Percentiles rank a stretch among this genome's conserved stretches.
Evolutionary conservation across 64 coral and sea anemone species (phyloP).

Genomic region (Anthopleura sola): DNA sequence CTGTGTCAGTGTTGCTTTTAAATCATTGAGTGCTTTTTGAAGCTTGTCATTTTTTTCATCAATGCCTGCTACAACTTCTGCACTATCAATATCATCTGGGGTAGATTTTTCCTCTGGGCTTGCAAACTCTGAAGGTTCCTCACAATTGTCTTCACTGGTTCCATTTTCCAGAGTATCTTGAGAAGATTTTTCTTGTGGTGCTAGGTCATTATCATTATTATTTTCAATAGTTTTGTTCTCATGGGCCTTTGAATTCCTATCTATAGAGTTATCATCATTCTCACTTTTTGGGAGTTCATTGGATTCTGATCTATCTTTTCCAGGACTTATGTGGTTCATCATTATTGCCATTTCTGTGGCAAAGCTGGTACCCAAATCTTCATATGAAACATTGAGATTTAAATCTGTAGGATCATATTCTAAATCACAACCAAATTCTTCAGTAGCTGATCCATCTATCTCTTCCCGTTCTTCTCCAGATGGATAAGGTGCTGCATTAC

Average conservation of each 20-base stretch:
- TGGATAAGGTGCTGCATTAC: neutral
- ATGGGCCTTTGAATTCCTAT: neutral
- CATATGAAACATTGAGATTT: slow-evolving; percentile 48
- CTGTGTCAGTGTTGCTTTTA: slow-evolving; percentile 15
- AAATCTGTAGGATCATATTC: slow-evolving; percentile 63
- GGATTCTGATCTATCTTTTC: neutral
- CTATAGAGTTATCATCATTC: neutral
- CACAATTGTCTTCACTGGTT: neutral
- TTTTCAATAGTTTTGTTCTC: neutral
- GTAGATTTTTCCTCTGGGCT: neutral
- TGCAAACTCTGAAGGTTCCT: neutral
- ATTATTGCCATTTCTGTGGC: slow-evolving; percentile 75
- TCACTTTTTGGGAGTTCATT: neutral
- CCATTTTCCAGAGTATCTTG: neutral
- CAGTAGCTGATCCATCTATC: slow-evolving; percentile 17
- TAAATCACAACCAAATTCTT: slow-evolving; percentile 30
- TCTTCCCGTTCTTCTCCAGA: neutral
- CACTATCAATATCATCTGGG: neutral
- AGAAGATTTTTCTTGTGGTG: neutral
- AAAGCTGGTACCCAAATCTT: slow-evolving; percentile 79
- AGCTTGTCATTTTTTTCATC: neutral
- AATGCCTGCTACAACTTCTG: neutral
- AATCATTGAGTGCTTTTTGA: slow-evolving; percentile 17
- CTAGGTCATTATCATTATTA: neutral
- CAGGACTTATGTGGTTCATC: slow-evolving; percentile 14